Conservation (phyloP, 2,113 vertebrate genomes). For the Plotosus lineatus region DNA sequence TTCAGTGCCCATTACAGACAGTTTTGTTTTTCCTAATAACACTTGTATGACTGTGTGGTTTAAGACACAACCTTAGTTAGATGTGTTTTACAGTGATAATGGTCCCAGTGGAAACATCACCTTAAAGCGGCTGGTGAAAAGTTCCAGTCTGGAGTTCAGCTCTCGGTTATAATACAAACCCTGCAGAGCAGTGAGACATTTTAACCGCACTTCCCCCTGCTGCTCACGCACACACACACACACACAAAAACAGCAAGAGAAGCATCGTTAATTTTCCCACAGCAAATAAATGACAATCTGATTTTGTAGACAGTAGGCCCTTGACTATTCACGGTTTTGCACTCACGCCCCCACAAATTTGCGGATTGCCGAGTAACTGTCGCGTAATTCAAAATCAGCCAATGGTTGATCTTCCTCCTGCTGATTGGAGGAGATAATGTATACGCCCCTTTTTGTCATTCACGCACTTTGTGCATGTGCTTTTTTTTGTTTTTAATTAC, state of each 20-base stretch:
- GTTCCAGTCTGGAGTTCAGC: conserved; percentile 95
- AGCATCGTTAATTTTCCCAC: neutral
- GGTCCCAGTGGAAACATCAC: conserved; percentile 68
- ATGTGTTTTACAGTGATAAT: neutral
- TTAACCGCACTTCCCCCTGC: conserved; percentile 98
- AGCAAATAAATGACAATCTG: neutral
- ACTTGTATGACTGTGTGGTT: neutral
- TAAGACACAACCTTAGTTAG: neutral
- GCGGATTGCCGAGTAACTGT: too few species aligned
- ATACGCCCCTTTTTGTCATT: too few species aligned
- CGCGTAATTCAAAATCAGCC: too few species aligned
- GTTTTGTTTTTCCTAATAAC: neutral
- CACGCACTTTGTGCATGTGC: too few species aligned
- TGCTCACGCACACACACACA: conserved; percentile 60
- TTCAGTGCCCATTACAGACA: neutral
- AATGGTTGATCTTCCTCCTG: too few species aligned
- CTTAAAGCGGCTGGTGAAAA: conserved; percentile 99
- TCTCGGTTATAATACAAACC: conserved; percentile 98
- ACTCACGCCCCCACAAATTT: too few species aligned
- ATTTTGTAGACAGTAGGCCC: too few species aligned
- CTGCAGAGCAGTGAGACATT: conserved; percentile 97
- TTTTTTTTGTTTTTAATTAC: too few species aligned
- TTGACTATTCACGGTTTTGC: too few species aligned
- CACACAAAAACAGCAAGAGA: conserved; percentile 36
- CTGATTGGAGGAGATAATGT: too few species aligned